These are phyloP conservation scores for Ophthalmolycus amberensis DNA, from an alignment of 2,113 vertebrate genomes.

Conservation along the genomic window DNA sequence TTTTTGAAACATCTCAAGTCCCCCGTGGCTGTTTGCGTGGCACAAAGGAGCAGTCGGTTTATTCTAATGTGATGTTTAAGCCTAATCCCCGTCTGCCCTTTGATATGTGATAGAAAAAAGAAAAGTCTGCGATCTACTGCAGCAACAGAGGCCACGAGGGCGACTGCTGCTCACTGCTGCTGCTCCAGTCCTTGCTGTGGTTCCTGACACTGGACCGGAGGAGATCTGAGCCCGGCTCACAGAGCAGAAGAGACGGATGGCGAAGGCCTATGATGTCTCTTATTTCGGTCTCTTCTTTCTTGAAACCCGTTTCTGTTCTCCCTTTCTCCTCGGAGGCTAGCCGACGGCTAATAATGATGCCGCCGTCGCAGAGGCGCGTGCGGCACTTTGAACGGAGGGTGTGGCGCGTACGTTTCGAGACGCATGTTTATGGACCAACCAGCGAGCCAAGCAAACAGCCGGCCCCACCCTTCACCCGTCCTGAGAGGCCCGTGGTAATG, in stretches of 20 bases:
- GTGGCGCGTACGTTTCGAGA: slow-evolving; percentile 41
- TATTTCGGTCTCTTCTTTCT: background rate
- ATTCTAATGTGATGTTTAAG: slow-evolving; percentile 56
- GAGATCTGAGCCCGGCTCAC: slow-evolving; percentile 28
- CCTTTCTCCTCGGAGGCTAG: background rate
- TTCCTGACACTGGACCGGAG: slow-evolving; percentile 46
- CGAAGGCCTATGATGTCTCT: background rate
- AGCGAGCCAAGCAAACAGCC: slow-evolving; percentile 30
- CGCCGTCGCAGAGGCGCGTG: background rate
- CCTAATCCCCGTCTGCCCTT: slow-evolving; percentile 58
- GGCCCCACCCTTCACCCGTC: slow-evolving; percentile 55
- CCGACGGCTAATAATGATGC: no score
- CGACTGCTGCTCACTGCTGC: slow-evolving; percentile 11
- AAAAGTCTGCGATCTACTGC: slow-evolving; percentile 35
- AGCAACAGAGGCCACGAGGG: slow-evolving; percentile 53
- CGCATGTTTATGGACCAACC: slow-evolving; percentile 50
- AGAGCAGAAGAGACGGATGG: slow-evolving; percentile 7
- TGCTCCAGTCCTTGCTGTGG: slow-evolving; percentile 61
- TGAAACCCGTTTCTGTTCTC: background rate
- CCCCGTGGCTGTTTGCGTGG: slow-evolving; percentile 7
- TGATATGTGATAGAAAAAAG: slow-evolving; percentile 59
- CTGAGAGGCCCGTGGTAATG: slow-evolving; percentile 61
- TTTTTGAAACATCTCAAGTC: slow-evolving; percentile 8
- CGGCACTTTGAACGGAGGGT: slow-evolving; percentile 6
- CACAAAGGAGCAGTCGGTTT: slow-evolving; percentile 32